Evolutionary conservation across 2,888 invertebrate species (phyloP).

Genomic region (Hemaris fuciformis): DNA sequence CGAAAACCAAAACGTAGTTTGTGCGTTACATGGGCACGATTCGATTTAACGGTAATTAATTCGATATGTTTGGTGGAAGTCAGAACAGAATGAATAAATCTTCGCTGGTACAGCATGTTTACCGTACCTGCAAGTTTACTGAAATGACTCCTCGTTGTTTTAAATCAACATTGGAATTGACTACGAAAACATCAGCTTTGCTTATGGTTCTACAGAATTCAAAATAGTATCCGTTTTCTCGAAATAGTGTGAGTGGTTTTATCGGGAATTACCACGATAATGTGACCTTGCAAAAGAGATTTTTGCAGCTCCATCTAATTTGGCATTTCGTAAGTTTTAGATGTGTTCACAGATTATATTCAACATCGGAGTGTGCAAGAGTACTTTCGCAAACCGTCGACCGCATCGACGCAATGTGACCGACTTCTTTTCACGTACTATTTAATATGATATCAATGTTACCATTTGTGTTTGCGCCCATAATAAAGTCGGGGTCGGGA

Average conservation of each 20-base stretch:
- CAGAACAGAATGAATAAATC: conserved; percentile 20
- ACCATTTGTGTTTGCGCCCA: conserved; percentile 1
- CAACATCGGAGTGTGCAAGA: conserved; percentile 29
- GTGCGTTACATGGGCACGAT: conserved; percentile 11
- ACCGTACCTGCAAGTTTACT: background rate
- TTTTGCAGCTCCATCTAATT: conserved; percentile 26
- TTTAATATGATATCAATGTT: conserved; percentile 40
- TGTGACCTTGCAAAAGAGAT: conserved; percentile 4
- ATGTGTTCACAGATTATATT: conserved; percentile 35
- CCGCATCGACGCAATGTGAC: conserved; percentile 36
- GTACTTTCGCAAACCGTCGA: conserved; percentile 38
- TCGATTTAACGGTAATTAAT: conserved; percentile 32
- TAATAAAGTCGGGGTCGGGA: conserved; percentile 9
- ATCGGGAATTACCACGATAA: background rate
- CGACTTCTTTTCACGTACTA: conserved; percentile 43
- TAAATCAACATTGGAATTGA: background rate
- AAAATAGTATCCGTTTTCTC: background rate
- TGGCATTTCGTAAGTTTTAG: conserved; percentile 30
- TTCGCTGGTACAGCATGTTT: background rate
- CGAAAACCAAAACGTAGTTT: conserved; percentile 19
- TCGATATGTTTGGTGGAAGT: conserved; percentile 28
- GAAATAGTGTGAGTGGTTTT: background rate
- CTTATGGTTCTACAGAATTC: background rate
- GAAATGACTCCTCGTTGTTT: background rate
- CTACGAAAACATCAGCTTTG: background rate